A percentile compares a stretch with the other conserved stretches of the same genome.
Evolutionary conservation across 2,888 invertebrate species (phyloP).

Genomic region (Polyommatus iphigenia): DNA sequence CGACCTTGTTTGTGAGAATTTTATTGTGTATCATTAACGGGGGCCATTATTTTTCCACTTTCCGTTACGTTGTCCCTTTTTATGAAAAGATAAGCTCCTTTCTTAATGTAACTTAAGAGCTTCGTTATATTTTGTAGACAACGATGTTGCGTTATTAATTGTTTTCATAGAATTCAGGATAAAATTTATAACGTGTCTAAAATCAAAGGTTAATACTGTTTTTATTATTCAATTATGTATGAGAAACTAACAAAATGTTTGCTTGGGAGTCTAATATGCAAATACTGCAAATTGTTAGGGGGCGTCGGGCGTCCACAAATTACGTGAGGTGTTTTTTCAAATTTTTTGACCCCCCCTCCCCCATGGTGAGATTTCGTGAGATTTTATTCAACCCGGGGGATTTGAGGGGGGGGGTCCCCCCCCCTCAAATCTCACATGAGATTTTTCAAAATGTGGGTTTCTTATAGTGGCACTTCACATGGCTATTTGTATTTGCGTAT

Average conservation of each 20-base stretch:
- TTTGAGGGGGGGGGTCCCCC: too few relatives aligned
- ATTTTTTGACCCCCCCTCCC: too few relatives aligned
- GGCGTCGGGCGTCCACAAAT: too few relatives aligned
- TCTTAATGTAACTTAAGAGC: background rate
- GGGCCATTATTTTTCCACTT: conserved; percentile 26
- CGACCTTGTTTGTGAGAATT: conserved; percentile 27
- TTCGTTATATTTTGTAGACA: background rate
- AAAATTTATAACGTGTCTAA: background rate
- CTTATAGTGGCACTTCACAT: too few relatives aligned
- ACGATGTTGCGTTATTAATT: background rate
- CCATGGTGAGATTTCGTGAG: too few relatives aligned
- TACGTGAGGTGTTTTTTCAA: too few relatives aligned
- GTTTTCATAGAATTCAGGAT: background rate
- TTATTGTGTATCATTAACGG: conserved; percentile 29
- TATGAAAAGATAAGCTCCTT: conserved; percentile 15
- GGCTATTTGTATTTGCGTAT: too few relatives aligned
- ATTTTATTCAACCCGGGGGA: too few relatives aligned
- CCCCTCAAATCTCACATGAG: too few relatives aligned
- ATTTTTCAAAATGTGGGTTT: too few relatives aligned
- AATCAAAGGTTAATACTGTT: too few relatives aligned
- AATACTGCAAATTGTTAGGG: background rate
- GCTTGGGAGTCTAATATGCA: background rate
- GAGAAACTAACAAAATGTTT: background rate
- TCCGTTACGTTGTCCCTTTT: background rate
- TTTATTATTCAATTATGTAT: too few relatives aligned